These are phyloP conservation scores for Antitype chi DNA, from an alignment of 2,888 invertebrate species.

Conservation along the genomic window DNA sequence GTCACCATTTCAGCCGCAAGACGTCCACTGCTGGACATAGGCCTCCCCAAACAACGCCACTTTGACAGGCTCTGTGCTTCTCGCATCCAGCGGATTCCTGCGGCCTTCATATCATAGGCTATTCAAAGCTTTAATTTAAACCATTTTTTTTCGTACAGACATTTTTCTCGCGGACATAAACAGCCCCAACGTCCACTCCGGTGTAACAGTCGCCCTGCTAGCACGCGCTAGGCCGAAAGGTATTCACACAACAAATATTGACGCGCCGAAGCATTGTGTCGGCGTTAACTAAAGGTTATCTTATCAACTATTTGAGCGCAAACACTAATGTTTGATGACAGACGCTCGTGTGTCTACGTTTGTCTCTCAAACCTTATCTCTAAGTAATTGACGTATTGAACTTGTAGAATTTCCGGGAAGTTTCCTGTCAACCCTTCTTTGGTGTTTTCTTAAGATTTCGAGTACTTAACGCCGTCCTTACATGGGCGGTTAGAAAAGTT, in stretches of 20 bases:
- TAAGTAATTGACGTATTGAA: constrained; percentile 86
- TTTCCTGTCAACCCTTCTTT: constrained; percentile 72
- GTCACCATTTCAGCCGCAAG: too few relatives aligned
- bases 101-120: too few relatives aligned
- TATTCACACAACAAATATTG: constrained; percentile 88
- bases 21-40: too few relatives aligned
- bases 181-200: constrained; percentile 60
- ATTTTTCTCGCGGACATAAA: not conserved
- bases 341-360: constrained; percentile 88
- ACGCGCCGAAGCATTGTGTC: constrained; percentile 87
- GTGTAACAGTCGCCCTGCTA: constrained; percentile 75
- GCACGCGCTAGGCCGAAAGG: constrained; percentile 88
- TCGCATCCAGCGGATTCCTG: too few relatives aligned
- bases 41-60: too few relatives aligned
- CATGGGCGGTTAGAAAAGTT: constrained; percentile 15
- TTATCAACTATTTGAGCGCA: constrained; percentile 89
- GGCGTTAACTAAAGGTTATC: constrained; percentile 88
- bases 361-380: constrained; percentile 82
- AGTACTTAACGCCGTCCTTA: constrained; percentile 34
- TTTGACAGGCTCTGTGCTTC: too few relatives aligned
- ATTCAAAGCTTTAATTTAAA: not conserved
- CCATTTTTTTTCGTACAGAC: not conserved
- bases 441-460: constrained; percentile 55
- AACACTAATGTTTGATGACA: constrained; percentile 86
- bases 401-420: constrained; percentile 81